Base-by-base conservation (phyloP, 2,113 vertebrate genomes). In the Heptranchias perlo region DNA sequence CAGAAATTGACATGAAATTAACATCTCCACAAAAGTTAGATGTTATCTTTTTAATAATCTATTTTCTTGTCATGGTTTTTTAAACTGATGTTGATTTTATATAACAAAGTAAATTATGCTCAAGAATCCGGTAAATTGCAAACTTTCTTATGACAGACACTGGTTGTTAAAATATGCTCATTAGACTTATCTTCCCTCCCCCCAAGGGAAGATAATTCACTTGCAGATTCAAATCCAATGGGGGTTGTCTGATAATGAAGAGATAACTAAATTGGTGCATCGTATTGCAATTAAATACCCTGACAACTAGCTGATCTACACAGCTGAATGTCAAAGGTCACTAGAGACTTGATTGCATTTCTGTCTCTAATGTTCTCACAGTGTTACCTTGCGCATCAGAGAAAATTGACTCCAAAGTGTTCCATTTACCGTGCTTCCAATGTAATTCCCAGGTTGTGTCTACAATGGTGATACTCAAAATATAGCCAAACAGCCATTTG, bases 201-300 rank as follows among this genome's bases (percentile, higher is more conserved):
- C n/a, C n/a, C n/a, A n/a, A 35, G 18, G 89, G 35, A 23, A 62
- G 89, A 93, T 93, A 16, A 93, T 35, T 62, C 61, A 93, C n/a
- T 93, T 23, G 44, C 58, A 93, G 89, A 62, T 39, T 92, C 89
- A 18, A 93, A 62, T 93, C 58, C 58, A 39, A 39, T 93, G 54
- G 58, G n/a, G 61, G 16, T 62, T 61, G 89, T n/a, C 35, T 44
- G 89, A 93, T 93, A 93, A 93, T 39, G 89, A 93, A 93, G 58
- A 93, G 35, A 93, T 62, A 62, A 62, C 58, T 39, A 93, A 39
- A 62, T 25, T 93, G 58, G 58, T 62, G 89, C 58, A 23, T 93
- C 18, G 5, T 62, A 93, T 23, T 61, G 54, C 52, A 39, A 91
- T 58, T 54, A 64, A 39, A 11, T 62, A 62, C 89, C 11, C n/a